Evolutionary conservation across 2,888 invertebrate species (phyloP).

Genomic region (Lithophane semibrunnea): DNA sequence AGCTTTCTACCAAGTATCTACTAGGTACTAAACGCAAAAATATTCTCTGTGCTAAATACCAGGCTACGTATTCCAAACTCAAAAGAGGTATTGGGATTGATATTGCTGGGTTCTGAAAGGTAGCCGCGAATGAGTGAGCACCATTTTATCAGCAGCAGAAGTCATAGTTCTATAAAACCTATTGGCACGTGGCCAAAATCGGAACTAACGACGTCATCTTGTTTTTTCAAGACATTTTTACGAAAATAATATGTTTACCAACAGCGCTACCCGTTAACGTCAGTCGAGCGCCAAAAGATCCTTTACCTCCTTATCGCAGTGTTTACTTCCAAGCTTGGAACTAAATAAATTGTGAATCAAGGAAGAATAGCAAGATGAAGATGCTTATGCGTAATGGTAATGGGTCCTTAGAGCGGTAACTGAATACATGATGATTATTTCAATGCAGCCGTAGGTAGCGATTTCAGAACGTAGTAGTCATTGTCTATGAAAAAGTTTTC

Average conservation of each 20-base stretch:
- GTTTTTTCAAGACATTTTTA: neutral
- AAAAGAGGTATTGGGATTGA: neutral
- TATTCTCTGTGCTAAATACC: neutral
- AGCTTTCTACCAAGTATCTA: neutral
- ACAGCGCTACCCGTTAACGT: neutral
- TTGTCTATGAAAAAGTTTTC: conserved; percentile 46
- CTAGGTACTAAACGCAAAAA: too few species aligned
- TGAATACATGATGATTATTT: neutral
- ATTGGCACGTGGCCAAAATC: neutral
- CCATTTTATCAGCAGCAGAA: neutral
- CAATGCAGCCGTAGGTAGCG: too few species aligned
- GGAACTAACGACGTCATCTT: neutral
- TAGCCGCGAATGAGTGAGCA: neutral
- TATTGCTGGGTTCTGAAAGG: neutral
- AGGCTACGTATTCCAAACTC: neutral
- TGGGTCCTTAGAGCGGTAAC: neutral
- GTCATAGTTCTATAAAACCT: too few species aligned
- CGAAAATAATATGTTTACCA: neutral
- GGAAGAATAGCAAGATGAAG: neutral
- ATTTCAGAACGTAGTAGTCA: conserved; percentile 44
- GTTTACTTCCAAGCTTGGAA: neutral
- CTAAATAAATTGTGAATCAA: neutral
- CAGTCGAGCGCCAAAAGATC: neutral
- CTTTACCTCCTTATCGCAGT: neutral
- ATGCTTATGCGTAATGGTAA: neutral